phyloP scores from a whole-genome alignment of 1,140 invertebrate species.

The Maconellicoccus hirsutus region DNA sequence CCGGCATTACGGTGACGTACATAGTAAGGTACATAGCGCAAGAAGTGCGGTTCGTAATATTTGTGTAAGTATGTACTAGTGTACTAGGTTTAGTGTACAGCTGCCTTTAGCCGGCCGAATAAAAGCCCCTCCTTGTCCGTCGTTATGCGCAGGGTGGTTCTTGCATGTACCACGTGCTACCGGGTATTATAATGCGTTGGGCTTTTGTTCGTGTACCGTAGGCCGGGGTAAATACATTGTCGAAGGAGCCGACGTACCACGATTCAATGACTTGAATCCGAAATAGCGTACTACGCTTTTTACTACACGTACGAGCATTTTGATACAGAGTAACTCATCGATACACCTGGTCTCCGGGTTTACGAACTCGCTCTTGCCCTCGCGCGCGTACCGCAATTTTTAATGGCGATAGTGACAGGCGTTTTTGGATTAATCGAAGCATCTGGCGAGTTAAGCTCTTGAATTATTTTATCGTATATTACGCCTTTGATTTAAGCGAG shows the following conservation, averaged over 20 bases:
- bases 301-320: not conserved
- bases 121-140: not conserved
- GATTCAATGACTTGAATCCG: slow-evolving; percentile 9
- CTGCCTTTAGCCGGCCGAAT: not conserved
- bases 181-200: not conserved
- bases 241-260: too few relatives aligned
- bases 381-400: not conserved
- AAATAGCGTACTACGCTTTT: not conserved
- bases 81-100: not conserved
- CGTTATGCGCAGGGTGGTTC: not conserved
- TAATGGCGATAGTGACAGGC: not conserved
- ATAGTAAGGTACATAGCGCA: too few relatives aligned
- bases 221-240: not conserved
- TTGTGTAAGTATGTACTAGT: slow-evolving; percentile 1
- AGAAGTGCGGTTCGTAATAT: not conserved
- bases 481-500: too few relatives aligned
- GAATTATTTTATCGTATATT: too few relatives aligned
- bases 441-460: not conserved
- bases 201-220: not conserved
- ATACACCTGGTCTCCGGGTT: not conserved
- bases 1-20: not conserved
- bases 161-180: slow-evolving; percentile 10
- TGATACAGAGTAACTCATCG: slow-evolving; percentile 10
- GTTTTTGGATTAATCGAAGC: not conserved
- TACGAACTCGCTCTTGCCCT: not conserved